Percentiles rank a stretch among this genome's conserved stretches.
Evolutionary conservation across 1,140 invertebrate species (phyloP).

Genomic region (Leptopilina boulardi): DNA sequence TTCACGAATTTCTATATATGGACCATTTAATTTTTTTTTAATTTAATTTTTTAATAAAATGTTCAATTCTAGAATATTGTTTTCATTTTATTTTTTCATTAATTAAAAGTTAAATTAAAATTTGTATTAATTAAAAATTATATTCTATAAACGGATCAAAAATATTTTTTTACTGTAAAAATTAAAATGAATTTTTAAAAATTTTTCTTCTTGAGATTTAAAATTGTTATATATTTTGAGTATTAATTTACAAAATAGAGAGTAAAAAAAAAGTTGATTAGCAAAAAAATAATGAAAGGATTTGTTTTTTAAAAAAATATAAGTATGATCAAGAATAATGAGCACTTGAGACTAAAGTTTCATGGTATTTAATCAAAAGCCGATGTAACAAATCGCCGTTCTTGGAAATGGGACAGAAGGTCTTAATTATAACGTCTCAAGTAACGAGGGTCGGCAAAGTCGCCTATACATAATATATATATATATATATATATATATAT

Average conservation of each 20-base stretch:
- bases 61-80: too few species aligned
- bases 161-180: too few species aligned
- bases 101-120: too few species aligned
- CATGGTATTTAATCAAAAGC: constrained; percentile 24
- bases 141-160: too few species aligned
- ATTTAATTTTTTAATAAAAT: neutral
- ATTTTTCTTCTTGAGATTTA: too few species aligned
- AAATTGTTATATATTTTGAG: too few species aligned
- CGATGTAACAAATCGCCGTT: constrained; percentile 46
- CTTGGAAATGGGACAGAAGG: constrained; percentile 39
- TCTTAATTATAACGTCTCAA: constrained; percentile 68
- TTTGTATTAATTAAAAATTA: too few species aligned
- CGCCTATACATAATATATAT: constrained; percentile 64
- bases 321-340: constrained; percentile 11
- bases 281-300: neutral
- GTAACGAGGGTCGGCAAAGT: constrained; percentile 62
- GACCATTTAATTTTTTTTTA: neutral
- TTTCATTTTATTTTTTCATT: too few species aligned
- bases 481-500: constrained; percentile 57
- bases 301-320: neutral
- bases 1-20: neutral
- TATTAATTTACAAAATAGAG: too few species aligned
- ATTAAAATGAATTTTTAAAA: too few species aligned
- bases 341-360: neutral
- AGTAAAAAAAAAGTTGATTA: neutral